These are phyloP conservation scores for Leptopilina clavipes DNA, from an alignment of 1,140 invertebrate genomes.

Conservation along the genomic window DNA sequence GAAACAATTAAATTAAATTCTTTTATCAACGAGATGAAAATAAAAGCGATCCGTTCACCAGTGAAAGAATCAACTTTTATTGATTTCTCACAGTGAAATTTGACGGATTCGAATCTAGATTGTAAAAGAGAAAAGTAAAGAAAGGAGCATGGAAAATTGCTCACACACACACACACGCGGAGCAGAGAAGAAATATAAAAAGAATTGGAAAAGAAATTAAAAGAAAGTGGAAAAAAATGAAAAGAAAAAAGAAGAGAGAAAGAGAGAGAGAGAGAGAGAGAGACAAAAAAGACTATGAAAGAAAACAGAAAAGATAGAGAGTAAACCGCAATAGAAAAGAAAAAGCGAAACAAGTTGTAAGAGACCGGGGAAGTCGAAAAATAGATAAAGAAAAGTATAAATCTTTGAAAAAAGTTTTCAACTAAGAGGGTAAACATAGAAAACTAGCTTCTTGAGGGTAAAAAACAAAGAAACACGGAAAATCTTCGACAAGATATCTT, in stretches of 20 bases:
- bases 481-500: neutral
- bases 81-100: too few species aligned
- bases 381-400: constrained; percentile 20
- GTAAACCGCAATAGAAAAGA: constrained; percentile 19
- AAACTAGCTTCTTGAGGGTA: neutral
- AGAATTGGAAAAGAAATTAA: neutral
- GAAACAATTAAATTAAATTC: too few species aligned
- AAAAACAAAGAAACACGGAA: neutral
- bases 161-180: too few species aligned
- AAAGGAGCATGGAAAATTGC: too few species aligned
- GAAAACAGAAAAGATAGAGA: neutral
- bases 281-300: neutral
- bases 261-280: neutral
- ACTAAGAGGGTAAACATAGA: constrained; percentile 19
- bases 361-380: constrained; percentile 9
- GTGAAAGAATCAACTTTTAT: too few species aligned
- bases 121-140: too few species aligned
- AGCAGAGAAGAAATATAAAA: too few species aligned
- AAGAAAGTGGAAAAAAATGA: neutral
- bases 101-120: too few species aligned
- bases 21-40: too few species aligned
- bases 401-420: constrained; percentile 13
- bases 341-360: constrained; percentile 3
- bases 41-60: too few species aligned
- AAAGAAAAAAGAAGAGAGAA: neutral